Evolutionary conservation across 2,888 invertebrate species (phyloP).

Genomic region (Megastigmus dorsalis): DNA sequence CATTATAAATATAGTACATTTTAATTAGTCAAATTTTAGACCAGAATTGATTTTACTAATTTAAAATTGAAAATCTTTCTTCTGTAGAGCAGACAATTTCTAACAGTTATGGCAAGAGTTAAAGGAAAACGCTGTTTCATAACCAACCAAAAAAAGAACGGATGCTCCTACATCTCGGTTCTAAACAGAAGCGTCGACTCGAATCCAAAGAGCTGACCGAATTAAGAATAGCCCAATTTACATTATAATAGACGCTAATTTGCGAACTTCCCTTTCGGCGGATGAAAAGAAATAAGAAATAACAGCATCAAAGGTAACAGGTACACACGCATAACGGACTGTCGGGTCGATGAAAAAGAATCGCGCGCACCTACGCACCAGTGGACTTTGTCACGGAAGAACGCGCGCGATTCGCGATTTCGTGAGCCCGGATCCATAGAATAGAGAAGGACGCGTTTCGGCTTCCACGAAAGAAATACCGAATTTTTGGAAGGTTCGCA

Average conservation of each 20-base stretch:
- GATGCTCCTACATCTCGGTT: too few species aligned
- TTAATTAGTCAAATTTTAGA: too few species aligned
- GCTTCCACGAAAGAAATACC: conserved; percentile 52
- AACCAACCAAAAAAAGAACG: background rate
- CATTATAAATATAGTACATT: too few species aligned
- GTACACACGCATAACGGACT: conserved; percentile 10
- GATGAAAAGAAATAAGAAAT: background rate
- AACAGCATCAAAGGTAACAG: background rate
- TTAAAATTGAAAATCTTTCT: too few species aligned
- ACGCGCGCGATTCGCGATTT: conserved; percentile 9
- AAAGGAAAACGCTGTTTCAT: too few species aligned
- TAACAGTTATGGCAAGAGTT: too few species aligned
- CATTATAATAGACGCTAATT: conserved; percentile 48
- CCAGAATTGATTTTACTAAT: too few species aligned
- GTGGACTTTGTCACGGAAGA: conserved; percentile 35
- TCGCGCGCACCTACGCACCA: conserved; percentile 24
- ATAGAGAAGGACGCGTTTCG: background rate
- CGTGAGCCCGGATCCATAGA: background rate
- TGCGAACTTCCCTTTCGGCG: conserved; percentile 36
- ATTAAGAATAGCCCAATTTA: conserved; percentile 23
- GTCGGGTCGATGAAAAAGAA: background rate
- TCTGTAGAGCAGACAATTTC: too few species aligned
- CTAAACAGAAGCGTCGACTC: conserved; percentile 25
- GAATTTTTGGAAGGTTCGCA: conserved; percentile 52
- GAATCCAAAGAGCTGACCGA: conserved; percentile 3